phyloP scores from a whole-genome alignment of 2,888 invertebrate species.

The Morpho achilles region DNA sequence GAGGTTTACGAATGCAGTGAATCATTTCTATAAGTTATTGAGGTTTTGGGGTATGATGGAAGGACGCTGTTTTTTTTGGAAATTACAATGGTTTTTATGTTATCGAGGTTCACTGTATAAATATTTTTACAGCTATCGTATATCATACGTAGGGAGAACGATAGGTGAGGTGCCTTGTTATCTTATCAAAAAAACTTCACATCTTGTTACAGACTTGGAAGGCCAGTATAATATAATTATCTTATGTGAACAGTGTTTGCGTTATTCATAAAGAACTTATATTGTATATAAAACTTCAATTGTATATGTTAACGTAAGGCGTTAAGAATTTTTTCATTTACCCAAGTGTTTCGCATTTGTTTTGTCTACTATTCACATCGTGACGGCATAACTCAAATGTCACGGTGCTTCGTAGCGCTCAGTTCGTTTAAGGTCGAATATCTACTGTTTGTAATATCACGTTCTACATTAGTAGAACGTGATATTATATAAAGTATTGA shows the following conservation, averaged over 20 bases:
- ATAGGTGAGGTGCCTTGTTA: conserved; percentile 32
- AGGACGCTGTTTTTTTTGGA: too few species aligned
- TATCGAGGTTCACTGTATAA: too few species aligned
- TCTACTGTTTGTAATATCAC: conserved; percentile 2
- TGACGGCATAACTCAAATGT: conserved; percentile 24
- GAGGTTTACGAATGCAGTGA: too few species aligned
- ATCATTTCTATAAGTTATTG: too few species aligned
- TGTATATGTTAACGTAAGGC: conserved; percentile 22
- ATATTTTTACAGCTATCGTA: too few species aligned
- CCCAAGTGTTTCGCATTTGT: conserved; percentile 13
- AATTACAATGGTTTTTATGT: too few species aligned
- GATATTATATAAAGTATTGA: too few species aligned
- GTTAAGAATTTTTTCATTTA: conserved; percentile 18
- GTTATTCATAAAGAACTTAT: conserved; percentile 35
- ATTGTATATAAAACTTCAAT: conserved; percentile 8
- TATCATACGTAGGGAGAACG: too few species aligned
- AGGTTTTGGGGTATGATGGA: too few species aligned
- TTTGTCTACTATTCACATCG: conserved; percentile 11
- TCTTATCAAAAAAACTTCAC: conserved; percentile 55
- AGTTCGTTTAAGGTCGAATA: conserved; percentile 8
- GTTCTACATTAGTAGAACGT: too few species aligned
- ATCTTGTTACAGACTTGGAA: conserved; percentile 36
- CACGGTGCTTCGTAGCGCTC: conserved; percentile 20
- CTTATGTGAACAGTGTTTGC: conserved; percentile 48
- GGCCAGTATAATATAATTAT: conserved; percentile 48